Evolutionary conservation across 2,888 invertebrate species (phyloP), one percentile per base, ranked within the genome.

Genomic region (Pristionchus maxplancki): DNA sequence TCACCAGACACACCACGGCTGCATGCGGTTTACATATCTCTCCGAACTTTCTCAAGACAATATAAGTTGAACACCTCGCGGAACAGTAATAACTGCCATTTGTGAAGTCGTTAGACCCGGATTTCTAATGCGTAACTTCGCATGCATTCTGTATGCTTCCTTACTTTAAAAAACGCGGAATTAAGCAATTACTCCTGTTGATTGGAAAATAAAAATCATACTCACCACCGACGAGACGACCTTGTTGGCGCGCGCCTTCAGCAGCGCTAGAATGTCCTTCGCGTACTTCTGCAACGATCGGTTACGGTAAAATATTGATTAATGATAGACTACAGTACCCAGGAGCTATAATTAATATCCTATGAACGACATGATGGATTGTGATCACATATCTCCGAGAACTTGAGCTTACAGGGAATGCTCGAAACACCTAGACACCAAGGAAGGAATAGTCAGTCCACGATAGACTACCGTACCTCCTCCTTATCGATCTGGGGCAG

Each of bases 241-340:
- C 86, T 87, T 87, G 24, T 48, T 58, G 11, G 86, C 86, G 34
- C 86, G 67, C 17, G 86, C 15, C 71, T 71, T 67, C 11, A 87
- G 86, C 67, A 87, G 71, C 6, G 50, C 67, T 24, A 71, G 13
- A 24, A 87, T 71, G 71, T 87, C 86, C 71, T 87, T 53, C 34
- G 86, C 71, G 71, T 58, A 87, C 58, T 87, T 87, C 86, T 87
- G 86, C n/a, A 87, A 87, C 2, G 24, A 48, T 20, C 1, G 71
- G 71, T 37, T 37, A 58, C 58, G 24, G 58, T 50, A 50, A 20
- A 20, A n/a, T 24, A 58, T 58, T 9, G 58, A 58, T 58, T 58
- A 84, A 9, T 28, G 6, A 50, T 37, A 20, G 50, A 48, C 31
- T 44, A 78, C 37, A 3, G 44, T 11, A 78, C n/a, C 37, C 44